These are phyloP conservation scores for Tholera decimalis DNA, from an alignment of 2,888 invertebrate genomes.

Conservation along the genomic window DNA sequence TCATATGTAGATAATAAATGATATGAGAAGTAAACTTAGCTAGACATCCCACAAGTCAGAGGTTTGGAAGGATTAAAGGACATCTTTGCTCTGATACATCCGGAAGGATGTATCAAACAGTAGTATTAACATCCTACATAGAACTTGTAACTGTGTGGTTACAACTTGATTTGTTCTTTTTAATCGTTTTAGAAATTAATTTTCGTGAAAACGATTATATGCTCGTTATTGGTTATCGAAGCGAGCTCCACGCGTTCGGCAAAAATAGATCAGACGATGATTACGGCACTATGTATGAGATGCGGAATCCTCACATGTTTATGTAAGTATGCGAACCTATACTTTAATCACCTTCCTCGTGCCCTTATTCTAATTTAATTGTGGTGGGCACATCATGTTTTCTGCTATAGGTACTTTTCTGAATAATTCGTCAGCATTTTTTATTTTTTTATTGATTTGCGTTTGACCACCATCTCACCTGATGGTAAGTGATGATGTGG, in stretches of 20 bases:
- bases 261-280: background rate
- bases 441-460: too few species aligned
- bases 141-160: background rate
- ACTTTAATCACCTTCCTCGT: background rate
- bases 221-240: background rate
- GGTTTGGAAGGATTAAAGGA: too few species aligned
- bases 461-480: too few species aligned
- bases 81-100: too few species aligned
- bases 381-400: background rate
- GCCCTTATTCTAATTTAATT: background rate
- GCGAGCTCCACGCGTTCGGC: background rate
- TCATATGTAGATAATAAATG: too few species aligned
- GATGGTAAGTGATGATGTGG: too few species aligned
- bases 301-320: background rate
- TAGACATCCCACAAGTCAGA: too few species aligned
- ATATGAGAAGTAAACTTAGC: too few species aligned
- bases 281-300: background rate
- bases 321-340: background rate
- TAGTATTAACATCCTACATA: too few species aligned
- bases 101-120: too few species aligned
- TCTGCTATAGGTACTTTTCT: background rate
- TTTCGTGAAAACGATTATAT: constrained; percentile 4
- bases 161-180: background rate
- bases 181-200: background rate
- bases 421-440: too few species aligned